phyloP scores from a whole-genome alignment of 2,797 vertebrate genomes.

The Capromys pilorides region DNA sequence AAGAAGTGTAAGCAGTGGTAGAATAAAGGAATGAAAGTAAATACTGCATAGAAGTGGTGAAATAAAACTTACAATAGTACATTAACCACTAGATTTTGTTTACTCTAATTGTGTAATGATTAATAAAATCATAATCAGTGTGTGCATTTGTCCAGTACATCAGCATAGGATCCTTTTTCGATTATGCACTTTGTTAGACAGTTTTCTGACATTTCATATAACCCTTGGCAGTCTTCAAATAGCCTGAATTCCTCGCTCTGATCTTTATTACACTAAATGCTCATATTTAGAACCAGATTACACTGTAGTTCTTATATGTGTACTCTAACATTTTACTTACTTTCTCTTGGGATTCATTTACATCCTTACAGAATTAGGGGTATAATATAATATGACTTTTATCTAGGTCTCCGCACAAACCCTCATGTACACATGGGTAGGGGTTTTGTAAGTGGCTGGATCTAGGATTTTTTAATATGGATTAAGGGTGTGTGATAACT shows the following conservation, averaged over 20 bases:
- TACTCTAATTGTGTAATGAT: neutral
- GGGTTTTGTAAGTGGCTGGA: neutral
- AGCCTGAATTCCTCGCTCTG: constrained; percentile 7
- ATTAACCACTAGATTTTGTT: neutral
- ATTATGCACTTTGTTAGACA: constrained; percentile 22
- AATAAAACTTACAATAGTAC: neutral
- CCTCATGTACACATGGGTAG: neutral
- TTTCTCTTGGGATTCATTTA: neutral
- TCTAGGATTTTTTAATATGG: neutral
- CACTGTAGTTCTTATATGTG: neutral
- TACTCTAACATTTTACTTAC: neutral
- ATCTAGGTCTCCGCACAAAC: neutral
- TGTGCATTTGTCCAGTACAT: neutral
- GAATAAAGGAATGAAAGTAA: neutral
- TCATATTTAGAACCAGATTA: neutral
- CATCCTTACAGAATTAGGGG: neutral
- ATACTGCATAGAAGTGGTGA: constrained; percentile 30
- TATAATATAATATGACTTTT: neutral
- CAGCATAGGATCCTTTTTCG: neutral
- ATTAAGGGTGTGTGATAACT: neutral
- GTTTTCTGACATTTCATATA: constrained; percentile 25
- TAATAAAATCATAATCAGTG: constrained; percentile 31
- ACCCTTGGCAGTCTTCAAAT: neutral
- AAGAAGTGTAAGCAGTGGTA: neutral
- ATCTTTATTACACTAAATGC: neutral